Percentiles rank a stretch among this genome's conserved stretches.
Evolutionary conservation across 2,797 vertebrate species (phyloP).

Genomic region (Mormyrops boulengeri): DNA sequence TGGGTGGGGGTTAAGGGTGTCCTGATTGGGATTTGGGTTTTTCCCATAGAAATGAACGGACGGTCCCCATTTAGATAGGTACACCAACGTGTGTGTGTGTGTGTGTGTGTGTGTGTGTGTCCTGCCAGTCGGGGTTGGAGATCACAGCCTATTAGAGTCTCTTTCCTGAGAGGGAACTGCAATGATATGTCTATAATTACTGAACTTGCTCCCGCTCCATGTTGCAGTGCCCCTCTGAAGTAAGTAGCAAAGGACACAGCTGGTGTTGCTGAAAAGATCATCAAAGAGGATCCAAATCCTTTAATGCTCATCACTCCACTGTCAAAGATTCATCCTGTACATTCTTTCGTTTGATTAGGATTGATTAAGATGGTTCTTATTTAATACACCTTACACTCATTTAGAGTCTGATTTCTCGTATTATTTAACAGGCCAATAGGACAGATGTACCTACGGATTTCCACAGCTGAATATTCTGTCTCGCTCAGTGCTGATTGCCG

Average conservation of each 20-base stretch:
- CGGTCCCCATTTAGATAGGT: no score
- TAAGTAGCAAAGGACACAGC: background rate
- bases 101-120: background rate
- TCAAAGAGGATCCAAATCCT: background rate
- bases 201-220: background rate
- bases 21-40: no score
- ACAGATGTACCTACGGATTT: background rate
- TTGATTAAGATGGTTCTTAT: background rate
- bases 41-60: no score
- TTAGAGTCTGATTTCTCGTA: background rate
- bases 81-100: background rate
- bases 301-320: background rate
- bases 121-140: background rate
- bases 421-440: background rate
- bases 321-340: background rate
- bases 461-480: background rate
- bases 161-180: background rate
- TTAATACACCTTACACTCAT: background rate
- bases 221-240: background rate
- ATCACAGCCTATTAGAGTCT: background rate
- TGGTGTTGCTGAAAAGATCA: background rate
- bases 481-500: background rate
- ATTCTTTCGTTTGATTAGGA: background rate
- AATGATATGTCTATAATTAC: background rate
- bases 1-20: no score